phyloP scores from a whole-genome alignment of 35 echinoderm and acorn worm species.

The Acanthaster planci region DNA sequence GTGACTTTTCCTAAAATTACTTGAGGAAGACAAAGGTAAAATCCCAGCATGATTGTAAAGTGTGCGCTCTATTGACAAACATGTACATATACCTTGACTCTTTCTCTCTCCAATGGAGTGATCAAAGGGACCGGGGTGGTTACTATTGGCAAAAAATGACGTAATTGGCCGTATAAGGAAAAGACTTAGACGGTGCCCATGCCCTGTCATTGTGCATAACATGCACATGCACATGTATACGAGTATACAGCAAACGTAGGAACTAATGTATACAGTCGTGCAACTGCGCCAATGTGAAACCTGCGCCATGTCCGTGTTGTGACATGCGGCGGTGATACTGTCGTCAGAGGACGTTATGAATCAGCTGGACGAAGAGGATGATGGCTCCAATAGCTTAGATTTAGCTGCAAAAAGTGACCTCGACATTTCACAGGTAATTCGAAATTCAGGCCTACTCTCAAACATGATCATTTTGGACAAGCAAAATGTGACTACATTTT shows the following conservation, averaged over 20 bases:
- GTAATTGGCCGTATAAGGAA: conserved; percentile 2
- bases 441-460: too few species aligned
- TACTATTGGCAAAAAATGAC: conserved; percentile 5
- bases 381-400: background rate
- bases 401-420: background rate
- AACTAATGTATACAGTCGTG: background rate
- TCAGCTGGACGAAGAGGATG: background rate
- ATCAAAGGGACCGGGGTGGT: too few species aligned
- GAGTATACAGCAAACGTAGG: background rate
- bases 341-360: background rate
- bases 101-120: too few species aligned
- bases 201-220: background rate
- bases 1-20: too few species aligned
- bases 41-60: too few species aligned
- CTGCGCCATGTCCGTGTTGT: too few species aligned
- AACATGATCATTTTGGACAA: too few species aligned
- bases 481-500: background rate
- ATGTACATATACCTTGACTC: too few species aligned
- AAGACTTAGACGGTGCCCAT: background rate
- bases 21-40: too few species aligned
- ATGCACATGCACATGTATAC: background rate
- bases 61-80: too few species aligned
- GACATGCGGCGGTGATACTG: too few species aligned
- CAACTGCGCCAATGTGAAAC: background rate
- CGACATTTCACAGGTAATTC: background rate